A percentile compares a stretch with the other conserved stretches of the same genome.
Evolutionary conservation across 2,888 invertebrate genomes (phyloP).

Genomic region (Miltochrista miniata): DNA sequence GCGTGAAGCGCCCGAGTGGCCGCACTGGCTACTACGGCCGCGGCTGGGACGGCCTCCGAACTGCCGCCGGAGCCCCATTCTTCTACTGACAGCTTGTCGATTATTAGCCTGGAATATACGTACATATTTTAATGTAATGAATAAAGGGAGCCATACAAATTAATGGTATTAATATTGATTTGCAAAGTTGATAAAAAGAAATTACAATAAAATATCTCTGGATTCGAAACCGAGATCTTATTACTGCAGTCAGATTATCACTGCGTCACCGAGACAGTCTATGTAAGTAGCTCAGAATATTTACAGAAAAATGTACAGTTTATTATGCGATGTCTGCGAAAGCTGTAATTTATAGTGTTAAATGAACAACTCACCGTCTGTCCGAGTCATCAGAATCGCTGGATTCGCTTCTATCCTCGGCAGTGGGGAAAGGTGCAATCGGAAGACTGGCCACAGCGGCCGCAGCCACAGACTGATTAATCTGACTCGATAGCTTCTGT

Average conservation of each 20-base stretch:
- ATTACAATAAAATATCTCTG: no score
- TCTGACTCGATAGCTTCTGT: slow-evolving; percentile 83
- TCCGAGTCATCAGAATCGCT: slow-evolving; percentile 79
- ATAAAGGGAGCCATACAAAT: no score
- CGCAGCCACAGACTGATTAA: slow-evolving; percentile 70
- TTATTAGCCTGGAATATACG: slow-evolving; percentile 62
- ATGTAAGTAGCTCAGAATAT: no score
- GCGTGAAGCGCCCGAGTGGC: slow-evolving; percentile 59
- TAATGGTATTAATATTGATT: no score
- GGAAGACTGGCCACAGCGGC: slow-evolving; percentile 58
- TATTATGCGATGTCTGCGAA: no score
- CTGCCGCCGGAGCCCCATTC: slow-evolving; percentile 57
- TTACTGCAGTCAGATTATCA: no score
- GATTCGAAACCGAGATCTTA: no score
- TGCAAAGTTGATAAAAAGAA: no score
- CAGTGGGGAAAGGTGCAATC: slow-evolving; percentile 60
- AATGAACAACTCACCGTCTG: slow-evolving; percentile 55
- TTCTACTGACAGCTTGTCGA: slow-evolving; percentile 73
- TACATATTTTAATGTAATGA: no score
- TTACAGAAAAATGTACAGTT: no score
- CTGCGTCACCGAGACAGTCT: no score
- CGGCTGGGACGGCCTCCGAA: slow-evolving; percentile 35
- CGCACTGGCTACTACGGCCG: slow-evolving; percentile 23
- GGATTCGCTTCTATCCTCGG: slow-evolving; percentile 69
- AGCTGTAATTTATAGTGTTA: no score